Conservation (phyloP, 1,140 invertebrate genomes). For the Ruditapes philippinarum region DNA sequence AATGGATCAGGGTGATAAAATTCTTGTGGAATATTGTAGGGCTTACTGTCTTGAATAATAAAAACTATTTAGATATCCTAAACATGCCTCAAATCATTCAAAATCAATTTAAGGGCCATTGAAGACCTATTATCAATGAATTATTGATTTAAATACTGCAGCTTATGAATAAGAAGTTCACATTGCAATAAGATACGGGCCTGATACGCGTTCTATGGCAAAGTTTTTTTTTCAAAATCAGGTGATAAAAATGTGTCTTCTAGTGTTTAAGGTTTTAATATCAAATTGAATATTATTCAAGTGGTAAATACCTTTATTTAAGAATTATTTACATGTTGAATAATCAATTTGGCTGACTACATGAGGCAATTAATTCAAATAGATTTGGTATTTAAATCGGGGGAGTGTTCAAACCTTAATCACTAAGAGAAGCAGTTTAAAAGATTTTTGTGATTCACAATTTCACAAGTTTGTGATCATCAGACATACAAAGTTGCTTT, state of each 20-base stretch:
- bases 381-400: too few relatives aligned
- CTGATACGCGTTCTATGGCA: background rate
- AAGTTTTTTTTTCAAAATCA: background rate
- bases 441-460: too few relatives aligned
- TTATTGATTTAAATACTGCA: constrained; percentile 9
- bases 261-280: background rate
- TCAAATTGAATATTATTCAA: background rate
- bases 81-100: background rate
- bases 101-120: background rate
- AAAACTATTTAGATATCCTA: background rate
- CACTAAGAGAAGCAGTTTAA: too few relatives aligned
- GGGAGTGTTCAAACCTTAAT: too few relatives aligned
- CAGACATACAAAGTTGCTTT: too few relatives aligned
- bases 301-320: background rate
- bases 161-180: background rate
- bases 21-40: too few relatives aligned
- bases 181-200: background rate
- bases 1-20: too few relatives aligned
- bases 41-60: too few relatives aligned
- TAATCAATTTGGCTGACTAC: background rate
- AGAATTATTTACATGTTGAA: background rate
- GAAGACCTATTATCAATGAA: background rate
- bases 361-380: too few relatives aligned
- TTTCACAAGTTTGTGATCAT: too few relatives aligned
- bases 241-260: background rate